Percentiles rank a stretch among this genome's conserved stretches.
Evolutionary conservation across 2,888 invertebrate species (phyloP).

Genomic region (Coelinius sp.): DNA sequence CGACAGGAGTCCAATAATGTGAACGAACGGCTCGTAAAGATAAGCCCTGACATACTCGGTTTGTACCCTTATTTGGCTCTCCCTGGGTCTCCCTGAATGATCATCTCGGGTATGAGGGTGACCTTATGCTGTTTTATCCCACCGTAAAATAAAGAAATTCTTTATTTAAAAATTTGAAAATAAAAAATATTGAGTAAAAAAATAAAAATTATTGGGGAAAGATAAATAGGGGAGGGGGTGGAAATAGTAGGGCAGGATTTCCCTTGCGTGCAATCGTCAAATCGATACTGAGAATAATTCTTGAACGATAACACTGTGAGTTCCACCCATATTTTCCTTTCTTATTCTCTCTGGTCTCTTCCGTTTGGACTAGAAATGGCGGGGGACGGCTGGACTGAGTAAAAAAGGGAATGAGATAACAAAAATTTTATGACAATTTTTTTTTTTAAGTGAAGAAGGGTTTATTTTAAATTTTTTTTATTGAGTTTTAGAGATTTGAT

Average conservation of each 20-base stretch:
- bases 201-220: background rate
- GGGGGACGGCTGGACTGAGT: background rate
- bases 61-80: slow-evolving; percentile 1
- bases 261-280: slow-evolving; percentile 4
- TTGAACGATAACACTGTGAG: background rate
- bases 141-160: background rate
- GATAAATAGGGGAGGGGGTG: background rate
- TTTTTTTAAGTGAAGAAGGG: too few relatives aligned
- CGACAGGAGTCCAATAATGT: slow-evolving; percentile 1
- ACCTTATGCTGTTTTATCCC: background rate
- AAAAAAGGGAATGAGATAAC: too few relatives aligned
- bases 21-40: slow-evolving; percentile 10
- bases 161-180: background rate
- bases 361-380: slow-evolving; percentile 10
- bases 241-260: slow-evolving; percentile 9
- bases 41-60: slow-evolving; percentile 19
- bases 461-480: too few relatives aligned
- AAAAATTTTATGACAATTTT: too few relatives aligned
- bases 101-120: background rate
- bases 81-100: background rate
- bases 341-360: too few relatives aligned
- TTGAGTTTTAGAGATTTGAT: background rate
- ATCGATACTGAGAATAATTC: slow-evolving; percentile 18
- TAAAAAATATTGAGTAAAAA: background rate
- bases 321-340: background rate